phyloP scores from a whole-genome alignment of 2,888 invertebrate genomes.

The Drosophila mettleri region DNA sequence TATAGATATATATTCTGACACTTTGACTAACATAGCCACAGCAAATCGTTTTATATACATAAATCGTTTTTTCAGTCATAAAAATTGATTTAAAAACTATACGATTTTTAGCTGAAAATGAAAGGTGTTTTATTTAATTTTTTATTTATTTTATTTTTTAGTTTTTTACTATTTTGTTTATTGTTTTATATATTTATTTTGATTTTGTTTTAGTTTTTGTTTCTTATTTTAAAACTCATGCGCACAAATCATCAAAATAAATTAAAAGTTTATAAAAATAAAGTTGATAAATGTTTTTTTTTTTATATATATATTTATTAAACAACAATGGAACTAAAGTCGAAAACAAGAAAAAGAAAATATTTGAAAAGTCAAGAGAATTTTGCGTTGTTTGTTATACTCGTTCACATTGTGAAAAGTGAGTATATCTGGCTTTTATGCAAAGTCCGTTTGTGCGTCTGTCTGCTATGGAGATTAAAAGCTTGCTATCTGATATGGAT shows the following conservation, averaged over 20 bases:
- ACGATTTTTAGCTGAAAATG: slow-evolving; percentile 82
- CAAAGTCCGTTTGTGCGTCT: neutral
- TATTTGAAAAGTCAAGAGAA: slow-evolving; percentile 43
- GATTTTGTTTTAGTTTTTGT: slow-evolving; percentile 30
- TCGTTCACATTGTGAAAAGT: slow-evolving; percentile 4
- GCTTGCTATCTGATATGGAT: neutral
- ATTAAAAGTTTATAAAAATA: slow-evolving; percentile 22
- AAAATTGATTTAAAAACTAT: slow-evolving; percentile 84
- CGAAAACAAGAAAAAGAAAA: slow-evolving; percentile 23
- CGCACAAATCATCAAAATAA: slow-evolving; percentile 76
- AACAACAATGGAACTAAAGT: slow-evolving; percentile 75
- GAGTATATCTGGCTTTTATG: neutral
- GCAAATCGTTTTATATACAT: slow-evolving; percentile 9
- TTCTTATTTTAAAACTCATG: slow-evolving; percentile 73
- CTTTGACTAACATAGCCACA: slow-evolving; percentile 40
- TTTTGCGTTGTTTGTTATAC: slow-evolving; percentile 67
- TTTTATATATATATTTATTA: slow-evolving; percentile 25
- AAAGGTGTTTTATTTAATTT: slow-evolving; percentile 56
- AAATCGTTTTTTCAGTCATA: slow-evolving; percentile 39
- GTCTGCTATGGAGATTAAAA: neutral
- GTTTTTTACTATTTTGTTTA: slow-evolving; percentile 27
- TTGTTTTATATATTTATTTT: slow-evolving; percentile 22
- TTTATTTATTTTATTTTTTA: slow-evolving; percentile 35
- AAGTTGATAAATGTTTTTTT: slow-evolving; percentile 47
- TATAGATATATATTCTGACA: slow-evolving; percentile 12